Base-by-base conservation (phyloP, 2,797 vertebrate species). In the Argya squamiceps region DNA sequence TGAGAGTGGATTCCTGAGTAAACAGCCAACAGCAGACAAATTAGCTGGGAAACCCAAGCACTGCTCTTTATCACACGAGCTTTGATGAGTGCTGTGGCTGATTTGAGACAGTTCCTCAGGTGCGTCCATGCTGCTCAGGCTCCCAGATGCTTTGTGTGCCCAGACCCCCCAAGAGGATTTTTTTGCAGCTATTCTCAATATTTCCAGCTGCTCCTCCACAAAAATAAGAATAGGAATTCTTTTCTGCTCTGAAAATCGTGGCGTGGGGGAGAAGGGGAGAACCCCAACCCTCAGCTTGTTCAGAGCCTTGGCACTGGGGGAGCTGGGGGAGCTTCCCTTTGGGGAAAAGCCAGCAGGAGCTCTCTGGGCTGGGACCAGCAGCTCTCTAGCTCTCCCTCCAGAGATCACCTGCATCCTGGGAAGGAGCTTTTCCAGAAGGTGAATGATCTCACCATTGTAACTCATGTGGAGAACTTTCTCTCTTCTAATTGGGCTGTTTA, bases 1-100 rank as follows among this genome's bases (percentile, higher is more conserved):
- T 92, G 73, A 52, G 89, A 81, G 79, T 8, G 6, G 92, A 94
- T 95, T 91, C 89, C 74, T 95, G 92, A 53, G 83, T 64, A 88
- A 93, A 92, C 88, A 96, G 92, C 3, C 46, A 86, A 12, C 55
- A 92, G 77, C 77, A 93, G 89, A 73, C 55, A 91, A 88, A 93
- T 92, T 24, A 76, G 58, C 8, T 53, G 88, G 34, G 81, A 90
- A 96, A 84, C 7, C 65, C 91, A 73, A 88, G 87, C 50, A 6
- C 12, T n/a, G 55, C 22, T 87, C 47, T 89, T 43, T 78, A 76
- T 86, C 70, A 4, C 23, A 6, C 3, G 10, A 69, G 52, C 49
- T 89, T 12, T 73, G 91, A 11, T 34, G 58, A 41, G 23, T 2
- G 12, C 26, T 36, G 24, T 5, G 65, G 39, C 2, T 30, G 23